Percentiles rank a stretch among this genome's conserved stretches.
These are phyloP conservation scores for Pseudonaja textilis DNA, from an alignment of 2,113 vertebrate genomes.

Conservation along the genomic window DNA sequence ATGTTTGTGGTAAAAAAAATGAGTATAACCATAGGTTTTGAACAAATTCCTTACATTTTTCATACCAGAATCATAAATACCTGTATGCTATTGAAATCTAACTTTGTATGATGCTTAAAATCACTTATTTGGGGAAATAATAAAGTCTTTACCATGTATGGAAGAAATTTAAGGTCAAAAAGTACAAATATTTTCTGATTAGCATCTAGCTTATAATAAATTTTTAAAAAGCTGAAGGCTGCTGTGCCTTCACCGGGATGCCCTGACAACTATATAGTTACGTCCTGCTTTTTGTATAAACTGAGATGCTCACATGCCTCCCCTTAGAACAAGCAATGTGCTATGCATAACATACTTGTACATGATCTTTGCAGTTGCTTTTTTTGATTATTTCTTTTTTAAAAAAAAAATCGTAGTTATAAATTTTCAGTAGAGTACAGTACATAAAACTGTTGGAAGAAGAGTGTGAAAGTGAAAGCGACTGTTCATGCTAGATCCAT, in stretches of 20 bases:
- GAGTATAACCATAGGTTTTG: conserved; percentile 90
- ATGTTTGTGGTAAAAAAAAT: conserved; percentile 94
- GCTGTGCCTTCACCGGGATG: conserved; percentile 78
- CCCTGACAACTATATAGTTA: conserved; percentile 85
- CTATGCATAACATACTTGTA: conserved; percentile 93
- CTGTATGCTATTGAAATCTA: conserved; percentile 94
- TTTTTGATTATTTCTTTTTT: conserved; percentile 70
- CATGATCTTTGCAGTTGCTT: conserved; percentile 86
- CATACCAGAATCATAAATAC: conserved; percentile 86
- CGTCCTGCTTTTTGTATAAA: conserved; percentile 89
- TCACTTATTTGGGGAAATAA: conserved; percentile 84
- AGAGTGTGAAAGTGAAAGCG: conserved; percentile 85
- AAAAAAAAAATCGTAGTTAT: conserved; percentile 68
- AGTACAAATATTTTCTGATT: conserved; percentile 79
- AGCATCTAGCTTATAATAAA: conserved; percentile 80
- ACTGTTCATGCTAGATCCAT: conserved; percentile 83
- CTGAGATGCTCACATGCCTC: conserved; percentile 87
- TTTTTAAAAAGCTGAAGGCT: conserved; percentile 76
- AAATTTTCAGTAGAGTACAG: conserved; percentile 84
- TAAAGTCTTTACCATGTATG: conserved; percentile 81
- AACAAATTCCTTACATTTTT: conserved; percentile 89
- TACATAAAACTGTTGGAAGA: conserved; percentile 84
- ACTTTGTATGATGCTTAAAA: conserved; percentile 93
- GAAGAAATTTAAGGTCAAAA: conserved; percentile 78
- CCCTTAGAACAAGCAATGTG: conserved; percentile 91